Conservation (phyloP, 2,797 vertebrate genomes). For the Coregonus sp. region DNA sequence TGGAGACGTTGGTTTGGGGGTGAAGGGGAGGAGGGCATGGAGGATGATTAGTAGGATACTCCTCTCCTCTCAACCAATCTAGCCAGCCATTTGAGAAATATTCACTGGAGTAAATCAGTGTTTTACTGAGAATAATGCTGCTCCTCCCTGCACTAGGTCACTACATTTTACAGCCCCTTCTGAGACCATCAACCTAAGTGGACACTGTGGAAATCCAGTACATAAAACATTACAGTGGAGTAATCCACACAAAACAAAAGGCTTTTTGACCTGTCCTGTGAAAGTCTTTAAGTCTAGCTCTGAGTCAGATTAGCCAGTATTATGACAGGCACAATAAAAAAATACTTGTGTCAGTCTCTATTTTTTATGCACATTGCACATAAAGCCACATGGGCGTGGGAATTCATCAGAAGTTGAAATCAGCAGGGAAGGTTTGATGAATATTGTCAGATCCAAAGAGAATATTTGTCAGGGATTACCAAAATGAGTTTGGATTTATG, state of each 20-base stretch:
- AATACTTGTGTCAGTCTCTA: conserved; percentile 5
- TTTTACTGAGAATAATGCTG: background rate
- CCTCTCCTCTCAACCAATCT: background rate
- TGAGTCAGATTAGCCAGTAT: background rate
- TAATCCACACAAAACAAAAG: background rate
- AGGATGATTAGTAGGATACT: background rate
- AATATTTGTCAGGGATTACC: conserved; percentile 53
- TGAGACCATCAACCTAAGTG: background rate
- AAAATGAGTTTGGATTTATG: conserved; percentile 46
- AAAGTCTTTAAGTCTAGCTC: background rate
- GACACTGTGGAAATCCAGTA: background rate
- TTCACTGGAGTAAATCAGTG: background rate
- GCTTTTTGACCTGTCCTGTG: background rate
- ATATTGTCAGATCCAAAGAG: conserved; percentile 33
- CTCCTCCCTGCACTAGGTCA: background rate
- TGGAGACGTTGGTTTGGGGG: background rate
- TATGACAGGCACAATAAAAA: background rate
- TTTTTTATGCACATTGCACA: background rate
- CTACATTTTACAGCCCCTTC: background rate
- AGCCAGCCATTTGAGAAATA: background rate
- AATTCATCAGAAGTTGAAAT: conserved; percentile 33
- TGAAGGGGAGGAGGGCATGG: background rate
- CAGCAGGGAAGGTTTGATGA: conserved; percentile 37
- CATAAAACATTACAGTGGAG: background rate
- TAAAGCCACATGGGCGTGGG: conserved; percentile 1